Base-by-base conservation (phyloP, 1,140 invertebrate species). In the Pseudomyrmex dendroicus region DNA sequence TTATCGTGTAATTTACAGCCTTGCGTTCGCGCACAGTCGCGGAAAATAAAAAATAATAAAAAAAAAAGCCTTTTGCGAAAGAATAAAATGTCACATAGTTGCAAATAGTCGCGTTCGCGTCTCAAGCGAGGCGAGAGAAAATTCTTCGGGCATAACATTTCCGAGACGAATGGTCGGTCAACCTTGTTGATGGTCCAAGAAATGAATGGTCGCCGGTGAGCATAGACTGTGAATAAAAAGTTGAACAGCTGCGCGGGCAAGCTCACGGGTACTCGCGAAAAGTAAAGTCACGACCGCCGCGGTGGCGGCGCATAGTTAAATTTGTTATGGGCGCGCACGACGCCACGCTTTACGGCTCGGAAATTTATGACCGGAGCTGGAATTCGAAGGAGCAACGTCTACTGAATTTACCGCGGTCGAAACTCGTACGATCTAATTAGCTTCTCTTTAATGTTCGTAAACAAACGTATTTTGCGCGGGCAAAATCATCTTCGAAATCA, bases 201-300 rank as follows among this genome's bases (percentile, higher is more conserved):
- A 70, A 70, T 70, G 66, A 80, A 80, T 80, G 66, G 76, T 78
- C 64, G 35, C 2, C 52, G 76, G 20, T 44, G 54, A 59, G 46
- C 66, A 70, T 50, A 66, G 44, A 17, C 44, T 80, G 76, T 48
- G 76, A 80, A 70, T 70, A 80, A 80, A 70, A 80, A 80, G 44
- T 61, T 44, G 44, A 64, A 68, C 64, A 78, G 76, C 64, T 78
- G 64, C 22, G 35, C 63, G 74, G 8, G 35, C 35, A 35, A 68
- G 46, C 52, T 78, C 74, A 68, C 50, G 52, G 35, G 35, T 10
- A 63, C 17, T 66, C 76, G 52, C 52, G 64, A 20, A 17, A 20
- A 70, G 52, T 78, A 48, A 78, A 78, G 64, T 78, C 76, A 78
- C 76, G 76, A 70, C 10, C 44, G 52, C 76, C 22, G 25, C 25